These are phyloP conservation scores for Drosophila atripex DNA, from an alignment of 2,888 invertebrate species.

Conservation along the genomic window DNA sequence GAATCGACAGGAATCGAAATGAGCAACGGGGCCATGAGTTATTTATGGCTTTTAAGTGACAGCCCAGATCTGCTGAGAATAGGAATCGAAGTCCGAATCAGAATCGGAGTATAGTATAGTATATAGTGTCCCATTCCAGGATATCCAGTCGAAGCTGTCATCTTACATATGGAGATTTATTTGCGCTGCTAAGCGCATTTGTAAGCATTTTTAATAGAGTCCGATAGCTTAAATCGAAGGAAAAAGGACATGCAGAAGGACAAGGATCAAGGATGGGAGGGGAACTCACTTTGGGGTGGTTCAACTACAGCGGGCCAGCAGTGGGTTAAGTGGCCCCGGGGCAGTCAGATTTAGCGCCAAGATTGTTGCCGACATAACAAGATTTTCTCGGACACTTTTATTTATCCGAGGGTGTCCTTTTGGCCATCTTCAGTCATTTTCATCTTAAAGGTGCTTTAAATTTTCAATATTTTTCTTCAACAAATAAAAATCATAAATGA, in stretches of 20 bases:
- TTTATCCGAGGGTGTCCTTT: constrained; percentile 1
- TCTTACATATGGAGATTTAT: constrained; percentile 76
- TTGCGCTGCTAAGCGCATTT: constrained; percentile 74
- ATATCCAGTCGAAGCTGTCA: constrained; percentile 53
- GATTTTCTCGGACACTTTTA: constrained; percentile 25
- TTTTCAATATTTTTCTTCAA: neutral
- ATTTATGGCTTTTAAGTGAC: constrained; percentile 76
- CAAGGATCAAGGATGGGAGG: neutral
- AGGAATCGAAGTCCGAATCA: constrained; percentile 11
- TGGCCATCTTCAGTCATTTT: neutral
- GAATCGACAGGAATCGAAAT: constrained; percentile 72
- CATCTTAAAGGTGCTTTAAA: neutral
- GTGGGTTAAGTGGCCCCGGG: constrained; percentile 20
- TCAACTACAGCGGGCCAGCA: constrained; percentile 14
- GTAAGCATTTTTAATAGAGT: constrained; percentile 79
- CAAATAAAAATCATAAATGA: neutral
- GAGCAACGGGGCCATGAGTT: constrained; percentile 69
- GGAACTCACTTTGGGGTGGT: constrained; percentile 22
- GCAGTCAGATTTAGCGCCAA: constrained; percentile 26
- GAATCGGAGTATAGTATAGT: neutral
- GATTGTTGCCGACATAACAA: constrained; percentile 32
- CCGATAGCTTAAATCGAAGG: constrained; percentile 30
- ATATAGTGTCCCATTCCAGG: neutral
- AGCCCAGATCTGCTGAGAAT: constrained; percentile 47
- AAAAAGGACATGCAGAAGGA: neutral